Evolutionary conservation across 1,140 invertebrate genomes (phyloP).

Genomic region (Bursaphelenchus mucronatus): DNA sequence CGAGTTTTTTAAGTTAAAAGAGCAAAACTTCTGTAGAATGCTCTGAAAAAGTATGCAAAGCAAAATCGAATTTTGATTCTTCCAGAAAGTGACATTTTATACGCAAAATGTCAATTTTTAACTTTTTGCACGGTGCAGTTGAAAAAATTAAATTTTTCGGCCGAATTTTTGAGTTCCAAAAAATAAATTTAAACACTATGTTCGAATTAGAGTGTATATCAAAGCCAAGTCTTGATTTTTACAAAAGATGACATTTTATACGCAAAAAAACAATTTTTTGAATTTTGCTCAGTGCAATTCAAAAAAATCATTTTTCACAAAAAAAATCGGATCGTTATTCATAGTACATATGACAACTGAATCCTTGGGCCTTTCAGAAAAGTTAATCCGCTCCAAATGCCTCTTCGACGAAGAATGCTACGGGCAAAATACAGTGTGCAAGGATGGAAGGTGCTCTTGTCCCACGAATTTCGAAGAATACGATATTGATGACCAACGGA

Average conservation of each 20-base stretch:
- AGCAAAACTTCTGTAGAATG: background rate
- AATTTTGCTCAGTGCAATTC: too few relatives aligned
- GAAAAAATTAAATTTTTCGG: background rate
- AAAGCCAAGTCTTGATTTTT: too few relatives aligned
- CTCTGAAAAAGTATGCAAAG: background rate
- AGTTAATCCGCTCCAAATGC: slow-evolving; percentile 56
- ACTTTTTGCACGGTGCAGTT: slow-evolving; percentile 7
- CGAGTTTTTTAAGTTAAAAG: background rate
- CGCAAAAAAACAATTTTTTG: too few relatives aligned
- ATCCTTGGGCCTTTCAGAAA: slow-evolving; percentile 44
- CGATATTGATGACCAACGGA: slow-evolving; percentile 52
- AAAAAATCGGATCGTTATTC: background rate
- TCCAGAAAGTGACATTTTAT: background rate
- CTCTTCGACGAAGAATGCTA: slow-evolving; percentile 61
- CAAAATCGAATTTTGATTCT: background rate
- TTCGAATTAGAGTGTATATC: too few relatives aligned
- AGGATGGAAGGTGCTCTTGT: slow-evolving; percentile 56
- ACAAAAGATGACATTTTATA: too few relatives aligned
- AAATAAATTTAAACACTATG: too few relatives aligned
- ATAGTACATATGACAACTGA: too few relatives aligned
- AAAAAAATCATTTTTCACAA: background rate
- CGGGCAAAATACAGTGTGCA: slow-evolving; percentile 58
- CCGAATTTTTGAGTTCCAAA: too few relatives aligned
- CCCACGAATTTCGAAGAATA: slow-evolving; percentile 61
- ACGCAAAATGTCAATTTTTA: slow-evolving; percentile 25